These are phyloP conservation scores for Spilarctia lutea DNA, from an alignment of 2,888 invertebrate species.

Conservation along the genomic window DNA sequence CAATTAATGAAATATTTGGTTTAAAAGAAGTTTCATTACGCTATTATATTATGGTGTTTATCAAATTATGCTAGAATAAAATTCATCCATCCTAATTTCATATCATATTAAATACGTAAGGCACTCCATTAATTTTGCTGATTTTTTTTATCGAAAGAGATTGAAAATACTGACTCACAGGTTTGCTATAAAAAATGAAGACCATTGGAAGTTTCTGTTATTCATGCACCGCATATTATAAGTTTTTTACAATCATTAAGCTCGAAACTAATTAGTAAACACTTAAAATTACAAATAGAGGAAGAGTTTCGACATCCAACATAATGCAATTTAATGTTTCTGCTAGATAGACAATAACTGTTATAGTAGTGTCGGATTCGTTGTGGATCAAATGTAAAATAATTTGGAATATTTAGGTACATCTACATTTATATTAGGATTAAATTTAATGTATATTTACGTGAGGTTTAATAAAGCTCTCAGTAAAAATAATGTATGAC, in stretches of 20 bases:
- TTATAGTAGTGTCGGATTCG: slow-evolving; percentile 35
- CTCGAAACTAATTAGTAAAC: slow-evolving; percentile 55
- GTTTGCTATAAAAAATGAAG: slow-evolving; percentile 76
- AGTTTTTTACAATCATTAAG: slow-evolving; percentile 58
- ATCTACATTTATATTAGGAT: slow-evolving; percentile 25
- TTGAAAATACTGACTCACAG: slow-evolving; percentile 73
- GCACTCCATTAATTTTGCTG: slow-evolving; percentile 86
- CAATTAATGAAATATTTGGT: slow-evolving; percentile 74
- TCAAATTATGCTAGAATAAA: slow-evolving; percentile 86
- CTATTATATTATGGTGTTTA: slow-evolving; percentile 85
- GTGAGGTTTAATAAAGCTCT: slow-evolving; percentile 26
- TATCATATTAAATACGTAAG: slow-evolving; percentile 86
- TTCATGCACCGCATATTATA: slow-evolving; percentile 67
- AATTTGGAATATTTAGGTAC: slow-evolving; percentile 35
- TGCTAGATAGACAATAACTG: background rate
- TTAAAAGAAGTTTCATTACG: slow-evolving; percentile 77
- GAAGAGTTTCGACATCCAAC: slow-evolving; percentile 1
- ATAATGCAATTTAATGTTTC: background rate
- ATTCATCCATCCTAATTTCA: slow-evolving; percentile 84
- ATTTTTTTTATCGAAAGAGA: slow-evolving; percentile 80
- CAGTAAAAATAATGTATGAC: slow-evolving; percentile 22
- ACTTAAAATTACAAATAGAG: slow-evolving; percentile 27
- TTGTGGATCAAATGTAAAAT: slow-evolving; percentile 42
- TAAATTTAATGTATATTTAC: slow-evolving; percentile 13
- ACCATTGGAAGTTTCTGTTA: slow-evolving; percentile 79